These are phyloP conservation scores for Camptogramma bilineatum DNA, from an alignment of 2,888 invertebrate genomes.

Conservation along the genomic window DNA sequence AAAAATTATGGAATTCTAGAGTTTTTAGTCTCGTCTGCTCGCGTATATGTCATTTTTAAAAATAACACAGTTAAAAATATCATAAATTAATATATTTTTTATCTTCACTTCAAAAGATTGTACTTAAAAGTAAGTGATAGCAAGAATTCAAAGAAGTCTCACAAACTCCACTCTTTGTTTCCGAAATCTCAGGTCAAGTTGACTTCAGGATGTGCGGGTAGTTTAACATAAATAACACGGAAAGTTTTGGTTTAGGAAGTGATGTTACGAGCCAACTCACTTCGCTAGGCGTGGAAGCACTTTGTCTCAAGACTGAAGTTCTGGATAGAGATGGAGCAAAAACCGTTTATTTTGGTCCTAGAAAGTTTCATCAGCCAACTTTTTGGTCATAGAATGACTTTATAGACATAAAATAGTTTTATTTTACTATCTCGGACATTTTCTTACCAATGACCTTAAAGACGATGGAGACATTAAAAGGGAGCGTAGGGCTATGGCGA, in stretches of 20 bases:
- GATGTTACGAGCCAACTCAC: conserved; percentile 20
- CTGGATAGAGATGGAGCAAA: background rate
- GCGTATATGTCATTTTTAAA: no score
- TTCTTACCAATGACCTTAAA: no score
- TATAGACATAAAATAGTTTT: no score
- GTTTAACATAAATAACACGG: conserved; percentile 42
- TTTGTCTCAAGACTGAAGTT: conserved; percentile 5
- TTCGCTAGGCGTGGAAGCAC: conserved; percentile 5
- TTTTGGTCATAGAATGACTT: background rate
- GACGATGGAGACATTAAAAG: no score
- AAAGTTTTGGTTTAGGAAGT: conserved; percentile 36
- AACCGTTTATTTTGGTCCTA: background rate
- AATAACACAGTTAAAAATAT: no score
- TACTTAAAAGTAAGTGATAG: background rate
- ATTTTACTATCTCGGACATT: no score
- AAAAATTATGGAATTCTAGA: no score
- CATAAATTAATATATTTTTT: no score
- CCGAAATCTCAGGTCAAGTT: conserved; percentile 34
- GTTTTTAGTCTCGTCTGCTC: no score
- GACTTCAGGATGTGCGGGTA: conserved; percentile 35
- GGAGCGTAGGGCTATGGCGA: no score
- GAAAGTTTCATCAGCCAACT: background rate
- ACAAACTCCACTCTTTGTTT: conserved; percentile 38
- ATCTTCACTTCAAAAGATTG: no score
- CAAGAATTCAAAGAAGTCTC: conserved; percentile 18